A percentile compares a stretch with the other conserved stretches of the same genome.
Evolutionary conservation across 23 tunicate species (phyloP).

Genomic region (Phallusia fumigata): DNA sequence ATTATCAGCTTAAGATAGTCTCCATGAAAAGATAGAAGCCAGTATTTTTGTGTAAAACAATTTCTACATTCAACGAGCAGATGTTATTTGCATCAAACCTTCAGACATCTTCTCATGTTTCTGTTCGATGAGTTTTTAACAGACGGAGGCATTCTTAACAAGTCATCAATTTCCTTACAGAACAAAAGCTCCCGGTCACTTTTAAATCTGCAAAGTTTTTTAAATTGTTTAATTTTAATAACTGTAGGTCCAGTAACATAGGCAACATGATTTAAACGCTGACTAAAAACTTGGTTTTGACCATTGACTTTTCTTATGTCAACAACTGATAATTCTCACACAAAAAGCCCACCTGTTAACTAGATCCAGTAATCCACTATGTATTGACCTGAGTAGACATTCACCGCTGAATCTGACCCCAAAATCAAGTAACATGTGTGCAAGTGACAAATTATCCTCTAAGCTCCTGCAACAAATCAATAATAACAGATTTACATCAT

Average conservation of each 20-base stretch:
- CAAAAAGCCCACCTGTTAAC: slow-evolving; percentile 65
- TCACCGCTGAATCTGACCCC: slow-evolving; percentile 44
- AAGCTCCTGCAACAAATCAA: slow-evolving; percentile 26
- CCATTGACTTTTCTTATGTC: too few species aligned
- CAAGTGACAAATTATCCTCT: slow-evolving; percentile 52
- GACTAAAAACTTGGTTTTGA: too few species aligned
- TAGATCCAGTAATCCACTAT: slow-evolving; percentile 53
- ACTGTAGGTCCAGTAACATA: too few species aligned
- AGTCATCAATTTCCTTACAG: slow-evolving; percentile 38
- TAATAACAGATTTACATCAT: background rate
- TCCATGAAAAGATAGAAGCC: too few species aligned
- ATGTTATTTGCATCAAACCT: too few species aligned
- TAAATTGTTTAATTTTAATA: too few species aligned
- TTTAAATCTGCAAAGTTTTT: slow-evolving; percentile 26
- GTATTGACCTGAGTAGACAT: slow-evolving; percentile 39
- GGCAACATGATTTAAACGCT: too few species aligned
- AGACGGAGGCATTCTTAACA: slow-evolving; percentile 20
- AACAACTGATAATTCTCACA: too few species aligned
- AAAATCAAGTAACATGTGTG: slow-evolving; percentile 51
- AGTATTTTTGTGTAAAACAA: too few species aligned
- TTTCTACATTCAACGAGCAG: too few species aligned
- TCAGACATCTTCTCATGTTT: slow-evolving; percentile 59
- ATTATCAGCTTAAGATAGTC: too few species aligned
- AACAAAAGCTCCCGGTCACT: slow-evolving; percentile 48
- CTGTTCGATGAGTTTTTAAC: slow-evolving; percentile 49